Percentiles rank a stretch among this genome's conserved stretches.
These are phyloP conservation scores for Troides oblongomaculatus DNA, from an alignment of 2,888 invertebrate genomes.

Conservation along the genomic window DNA sequence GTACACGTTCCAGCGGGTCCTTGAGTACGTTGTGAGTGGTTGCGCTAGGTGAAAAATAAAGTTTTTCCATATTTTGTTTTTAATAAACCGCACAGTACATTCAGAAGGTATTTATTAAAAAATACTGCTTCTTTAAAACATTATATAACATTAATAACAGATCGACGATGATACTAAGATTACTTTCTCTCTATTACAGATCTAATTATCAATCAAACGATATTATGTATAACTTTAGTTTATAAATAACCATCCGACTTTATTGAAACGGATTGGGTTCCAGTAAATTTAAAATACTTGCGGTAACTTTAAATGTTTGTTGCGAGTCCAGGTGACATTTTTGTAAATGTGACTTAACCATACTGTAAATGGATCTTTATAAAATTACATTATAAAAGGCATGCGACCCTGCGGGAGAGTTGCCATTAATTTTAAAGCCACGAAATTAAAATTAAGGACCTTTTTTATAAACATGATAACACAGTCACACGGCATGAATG, in stretches of 20 bases:
- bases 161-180: no score
- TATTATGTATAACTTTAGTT: no score
- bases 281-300: no score
- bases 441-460: constrained; percentile 13
- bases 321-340: neutral
- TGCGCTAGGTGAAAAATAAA: neutral
- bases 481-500: constrained; percentile 51
- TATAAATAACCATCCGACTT: no score
- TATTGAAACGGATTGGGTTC: no score
- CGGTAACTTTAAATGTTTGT: neutral
- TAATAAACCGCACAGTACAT: neutral
- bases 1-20: constrained; percentile 7
- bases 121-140: neutral
- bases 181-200: no score
- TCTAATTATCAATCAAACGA: no score
- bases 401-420: neutral
- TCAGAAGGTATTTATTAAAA: neutral
- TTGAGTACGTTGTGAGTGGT: constrained; percentile 3
- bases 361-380: neutral
- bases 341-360: neutral
- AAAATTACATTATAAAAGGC: neutral
- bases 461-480: constrained; percentile 9
- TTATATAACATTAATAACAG: neutral
- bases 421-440: neutral
- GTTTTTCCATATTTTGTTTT: neutral